Percentiles rank a stretch among this genome's conserved stretches.
Conservation (phyloP, 2,113 vertebrate species). For the Vombatus ursinus region DNA sequence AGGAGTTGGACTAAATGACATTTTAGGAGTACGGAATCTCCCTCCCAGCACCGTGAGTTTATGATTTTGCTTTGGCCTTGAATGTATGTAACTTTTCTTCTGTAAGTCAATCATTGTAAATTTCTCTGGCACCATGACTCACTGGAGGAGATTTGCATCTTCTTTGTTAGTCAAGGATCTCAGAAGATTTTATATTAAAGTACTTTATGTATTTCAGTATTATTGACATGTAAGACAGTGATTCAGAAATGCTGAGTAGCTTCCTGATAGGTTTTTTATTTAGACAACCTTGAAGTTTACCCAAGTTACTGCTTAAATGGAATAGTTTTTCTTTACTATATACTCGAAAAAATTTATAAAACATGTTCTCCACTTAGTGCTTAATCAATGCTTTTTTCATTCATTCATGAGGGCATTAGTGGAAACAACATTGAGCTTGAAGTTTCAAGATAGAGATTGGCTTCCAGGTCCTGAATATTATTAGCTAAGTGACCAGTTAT, state of each 20-base stretch:
- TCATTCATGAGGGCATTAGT: neutral
- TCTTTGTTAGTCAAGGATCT: neutral
- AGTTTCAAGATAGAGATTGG: neutral
- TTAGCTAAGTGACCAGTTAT: neutral
- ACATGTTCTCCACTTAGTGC: neutral
- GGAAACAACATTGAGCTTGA: neutral
- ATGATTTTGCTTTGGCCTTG: neutral
- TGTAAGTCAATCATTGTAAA: neutral
- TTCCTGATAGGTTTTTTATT: neutral
- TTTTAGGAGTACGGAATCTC: neutral
- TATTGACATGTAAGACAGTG: neutral
- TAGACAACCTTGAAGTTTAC: neutral
- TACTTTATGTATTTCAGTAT: neutral
- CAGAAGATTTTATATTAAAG: neutral
- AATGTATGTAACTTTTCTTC: neutral
- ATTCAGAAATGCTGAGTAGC: neutral
- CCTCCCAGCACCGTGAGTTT: neutral
- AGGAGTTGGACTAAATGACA: neutral
- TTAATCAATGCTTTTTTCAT: neutral
- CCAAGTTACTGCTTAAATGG: neutral
- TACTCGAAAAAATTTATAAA: neutral
- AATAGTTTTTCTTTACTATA: neutral
- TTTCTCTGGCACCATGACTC: neutral
- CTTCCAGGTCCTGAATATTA: neutral
- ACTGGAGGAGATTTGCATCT: neutral